Evolutionary conservation across 2,888 invertebrate species (phyloP).

Genomic region (Trissolcus japonicus): DNA sequence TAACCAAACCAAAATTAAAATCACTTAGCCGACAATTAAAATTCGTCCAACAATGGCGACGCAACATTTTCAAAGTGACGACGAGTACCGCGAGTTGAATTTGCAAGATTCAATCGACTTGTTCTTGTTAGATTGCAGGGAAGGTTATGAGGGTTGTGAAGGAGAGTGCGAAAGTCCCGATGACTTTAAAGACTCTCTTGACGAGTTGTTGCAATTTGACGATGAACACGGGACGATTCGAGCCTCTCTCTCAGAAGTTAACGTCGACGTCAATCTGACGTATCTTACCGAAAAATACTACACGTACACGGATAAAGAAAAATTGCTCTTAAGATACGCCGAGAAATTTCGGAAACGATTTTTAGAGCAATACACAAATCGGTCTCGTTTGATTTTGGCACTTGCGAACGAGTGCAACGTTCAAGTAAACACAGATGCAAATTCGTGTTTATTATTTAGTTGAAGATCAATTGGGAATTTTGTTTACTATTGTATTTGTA

Average conservation of each 20-base stretch:
- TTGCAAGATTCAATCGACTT: too few relatives aligned
- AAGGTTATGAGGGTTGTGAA: too few relatives aligned
- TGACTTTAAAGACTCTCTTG: too few relatives aligned
- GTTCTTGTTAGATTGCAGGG: too few relatives aligned
- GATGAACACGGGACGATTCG: constrained; percentile 81
- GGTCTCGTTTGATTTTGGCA: constrained; percentile 83
- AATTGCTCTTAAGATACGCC: constrained; percentile 83
- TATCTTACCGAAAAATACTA: constrained; percentile 82
- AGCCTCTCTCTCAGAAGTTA: constrained; percentile 80
- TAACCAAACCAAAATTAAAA: too few relatives aligned
- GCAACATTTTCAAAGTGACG: too few relatives aligned
- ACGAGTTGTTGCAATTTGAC: constrained; percentile 75
- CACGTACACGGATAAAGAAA: constrained; percentile 83
- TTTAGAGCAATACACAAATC: constrained; percentile 78
- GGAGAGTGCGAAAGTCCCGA: too few relatives aligned
- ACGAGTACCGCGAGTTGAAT: too few relatives aligned
- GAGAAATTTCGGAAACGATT: constrained; percentile 88
- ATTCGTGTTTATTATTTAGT: not conserved
- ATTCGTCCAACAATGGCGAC: too few relatives aligned
- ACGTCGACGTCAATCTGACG: not conserved
- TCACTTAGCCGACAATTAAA: too few relatives aligned
- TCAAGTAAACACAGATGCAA: constrained; percentile 78
- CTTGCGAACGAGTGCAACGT: constrained; percentile 86
- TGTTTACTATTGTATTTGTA: not conserved
- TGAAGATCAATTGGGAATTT: not conserved